Evolutionary conservation across 2,888 invertebrate species (phyloP).

Genomic region (Stratiomys singularior): DNA sequence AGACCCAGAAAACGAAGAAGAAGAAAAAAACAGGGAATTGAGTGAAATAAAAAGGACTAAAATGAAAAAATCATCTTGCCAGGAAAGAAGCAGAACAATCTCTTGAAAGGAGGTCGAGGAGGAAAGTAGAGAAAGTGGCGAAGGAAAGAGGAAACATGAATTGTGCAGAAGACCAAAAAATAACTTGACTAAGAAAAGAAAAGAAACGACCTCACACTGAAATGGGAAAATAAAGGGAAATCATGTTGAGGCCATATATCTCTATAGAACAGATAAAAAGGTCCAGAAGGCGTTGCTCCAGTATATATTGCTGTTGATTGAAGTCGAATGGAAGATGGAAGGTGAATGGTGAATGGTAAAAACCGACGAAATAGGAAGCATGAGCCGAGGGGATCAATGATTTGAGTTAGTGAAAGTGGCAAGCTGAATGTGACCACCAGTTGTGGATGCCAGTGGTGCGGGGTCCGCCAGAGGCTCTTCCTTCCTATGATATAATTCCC

Average conservation of each 20-base stretch:
- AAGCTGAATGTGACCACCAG: conserved; percentile 19
- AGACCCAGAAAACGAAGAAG: not conserved
- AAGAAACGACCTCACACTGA: not conserved
- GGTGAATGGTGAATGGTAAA: conserved; percentile 5
- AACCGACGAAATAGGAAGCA: not conserved
- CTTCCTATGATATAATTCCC: not conserved
- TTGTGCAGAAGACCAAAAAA: not conserved
- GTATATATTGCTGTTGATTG: conserved; percentile 36
- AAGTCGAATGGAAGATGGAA: conserved; percentile 3
- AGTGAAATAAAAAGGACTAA: not conserved
- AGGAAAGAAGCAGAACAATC: too few species aligned
- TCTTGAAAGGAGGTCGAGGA: too few species aligned
- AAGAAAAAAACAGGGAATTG: not conserved
- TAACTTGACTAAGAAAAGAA: not conserved
- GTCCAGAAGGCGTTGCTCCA: conserved; percentile 30
- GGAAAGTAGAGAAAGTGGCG: too few species aligned
- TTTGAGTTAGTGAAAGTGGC: conserved; percentile 38
- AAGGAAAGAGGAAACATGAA: not conserved
- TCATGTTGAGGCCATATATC: conserved; percentile 45
- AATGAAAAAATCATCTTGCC: too few species aligned
- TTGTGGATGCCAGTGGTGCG: not conserved
- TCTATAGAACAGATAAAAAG: conserved; percentile 34
- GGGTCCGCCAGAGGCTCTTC: too few species aligned
- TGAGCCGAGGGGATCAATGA: not conserved
- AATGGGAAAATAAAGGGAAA: conserved; percentile 38